Conservation (phyloP, 2,113 vertebrate species). For the Ophiodon elongatus region DNA sequence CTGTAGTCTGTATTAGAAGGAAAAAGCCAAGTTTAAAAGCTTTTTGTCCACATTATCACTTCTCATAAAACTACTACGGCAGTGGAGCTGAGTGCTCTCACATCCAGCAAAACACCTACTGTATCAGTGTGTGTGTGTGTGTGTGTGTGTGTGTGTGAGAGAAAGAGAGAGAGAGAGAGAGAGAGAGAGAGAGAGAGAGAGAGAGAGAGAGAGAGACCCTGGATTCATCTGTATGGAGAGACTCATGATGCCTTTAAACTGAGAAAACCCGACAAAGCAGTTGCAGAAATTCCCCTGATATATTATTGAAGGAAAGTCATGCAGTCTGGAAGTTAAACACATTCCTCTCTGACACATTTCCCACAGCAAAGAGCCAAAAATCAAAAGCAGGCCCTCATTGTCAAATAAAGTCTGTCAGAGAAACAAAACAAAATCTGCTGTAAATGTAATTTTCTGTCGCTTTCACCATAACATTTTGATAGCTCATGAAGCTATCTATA, state of each 20-base stretch:
- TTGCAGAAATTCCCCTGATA: constrained; percentile 8
- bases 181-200: too few relatives aligned
- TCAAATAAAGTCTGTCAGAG: constrained; percentile 20
- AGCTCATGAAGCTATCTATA: constrained; percentile 45
- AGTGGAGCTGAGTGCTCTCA: neutral
- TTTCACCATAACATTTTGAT: constrained; percentile 25
- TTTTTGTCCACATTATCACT: constrained; percentile 23
- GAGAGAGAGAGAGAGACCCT: too few relatives aligned
- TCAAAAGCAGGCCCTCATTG: constrained; percentile 15
- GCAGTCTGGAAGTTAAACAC: constrained; percentile 29
- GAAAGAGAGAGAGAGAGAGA: too few relatives aligned
- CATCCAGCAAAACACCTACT: constrained; percentile 2
- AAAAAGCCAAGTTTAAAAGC: constrained; percentile 24
- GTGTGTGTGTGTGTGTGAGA: neutral
- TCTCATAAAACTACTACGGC: neutral
- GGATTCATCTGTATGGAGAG: neutral
- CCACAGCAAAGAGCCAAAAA: constrained; percentile 30
- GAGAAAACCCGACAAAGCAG: neutral
- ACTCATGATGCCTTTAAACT: neutral
- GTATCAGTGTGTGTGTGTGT: neutral
- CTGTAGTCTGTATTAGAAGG: constrained; percentile 25
- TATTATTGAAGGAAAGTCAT: constrained; percentile 18
- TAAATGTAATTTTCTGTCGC: constrained; percentile 31
- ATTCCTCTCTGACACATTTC: neutral
- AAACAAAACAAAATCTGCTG: constrained; percentile 45